These are phyloP conservation scores for Microctonus hyperodae DNA, from an alignment of 2,888 invertebrate genomes.

Conservation along the genomic window DNA sequence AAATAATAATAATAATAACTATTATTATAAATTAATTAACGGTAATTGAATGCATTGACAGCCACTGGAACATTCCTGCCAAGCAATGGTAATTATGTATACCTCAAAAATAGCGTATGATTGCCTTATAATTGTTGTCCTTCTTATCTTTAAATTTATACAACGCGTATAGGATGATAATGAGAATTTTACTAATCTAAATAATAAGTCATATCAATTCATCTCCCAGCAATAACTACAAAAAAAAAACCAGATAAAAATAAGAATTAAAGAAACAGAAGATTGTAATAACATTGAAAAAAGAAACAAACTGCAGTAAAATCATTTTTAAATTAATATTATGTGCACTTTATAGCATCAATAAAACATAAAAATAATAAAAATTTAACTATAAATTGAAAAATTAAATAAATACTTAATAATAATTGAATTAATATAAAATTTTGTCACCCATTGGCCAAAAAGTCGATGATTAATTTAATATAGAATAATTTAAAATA, in stretches of 20 bases:
- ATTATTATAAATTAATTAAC: slow-evolving; percentile 5
- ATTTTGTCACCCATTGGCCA: slow-evolving; percentile 36
- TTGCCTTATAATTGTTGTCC: slow-evolving; percentile 11
- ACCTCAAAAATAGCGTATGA: background rate
- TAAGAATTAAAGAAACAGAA: too few relatives aligned
- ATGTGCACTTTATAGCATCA: slow-evolving; percentile 6
- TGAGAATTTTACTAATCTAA: slow-evolving; percentile 8
- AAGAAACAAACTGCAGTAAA: background rate
- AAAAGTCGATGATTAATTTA: slow-evolving; percentile 26
- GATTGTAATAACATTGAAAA: background rate
- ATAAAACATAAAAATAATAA: background rate
- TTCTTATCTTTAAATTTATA: slow-evolving; percentile 9
- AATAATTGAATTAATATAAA: slow-evolving; percentile 25
- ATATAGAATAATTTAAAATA: slow-evolving; percentile 36
- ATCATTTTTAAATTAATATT: slow-evolving; percentile 12
- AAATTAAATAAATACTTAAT: slow-evolving; percentile 11
- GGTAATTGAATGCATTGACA: slow-evolving; percentile 32
- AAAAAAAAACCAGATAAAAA: background rate
- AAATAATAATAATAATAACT: slow-evolving; percentile 19
- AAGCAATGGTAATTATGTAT: slow-evolving; percentile 14
- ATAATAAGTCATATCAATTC: background rate
- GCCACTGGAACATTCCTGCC: slow-evolving; percentile 32
- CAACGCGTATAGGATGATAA: slow-evolving; percentile 11
- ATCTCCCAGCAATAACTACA: background rate
- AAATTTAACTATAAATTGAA: background rate